Conservation (phyloP, 2,797 vertebrate genomes). For the Meda fulgida region DNA sequence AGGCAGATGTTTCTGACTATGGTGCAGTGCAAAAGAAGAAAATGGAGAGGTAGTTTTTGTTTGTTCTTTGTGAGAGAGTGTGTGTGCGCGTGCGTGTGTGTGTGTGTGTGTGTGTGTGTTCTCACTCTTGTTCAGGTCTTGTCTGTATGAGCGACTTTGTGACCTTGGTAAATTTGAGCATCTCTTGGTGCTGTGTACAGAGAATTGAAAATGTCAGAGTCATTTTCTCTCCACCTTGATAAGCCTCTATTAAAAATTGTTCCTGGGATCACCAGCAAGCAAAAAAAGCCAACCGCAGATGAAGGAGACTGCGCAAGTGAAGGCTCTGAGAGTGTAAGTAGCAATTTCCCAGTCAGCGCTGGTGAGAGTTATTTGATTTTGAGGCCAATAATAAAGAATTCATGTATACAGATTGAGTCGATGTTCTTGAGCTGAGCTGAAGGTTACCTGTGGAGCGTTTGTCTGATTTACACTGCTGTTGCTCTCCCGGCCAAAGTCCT, state of each 20-base stretch:
- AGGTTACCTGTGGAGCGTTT: conserved; percentile 69
- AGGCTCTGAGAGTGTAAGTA: conserved; percentile 52
- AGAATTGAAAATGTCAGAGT: conserved; percentile 63
- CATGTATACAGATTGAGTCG: conserved; percentile 70
- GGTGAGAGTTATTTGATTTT: conserved; percentile 71
- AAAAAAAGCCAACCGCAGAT: conserved; percentile 50
- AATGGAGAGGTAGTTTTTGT: no score
- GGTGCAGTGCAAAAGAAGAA: no score
- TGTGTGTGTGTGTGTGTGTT: background rate
- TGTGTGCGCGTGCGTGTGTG: no score
- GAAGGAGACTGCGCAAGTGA: conserved; percentile 52
- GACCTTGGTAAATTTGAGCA: conserved; percentile 69
- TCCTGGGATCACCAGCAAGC: conserved; percentile 42
- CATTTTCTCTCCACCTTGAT: conserved; percentile 50
- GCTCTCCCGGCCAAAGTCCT: conserved; percentile 4
- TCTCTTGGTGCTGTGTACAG: conserved; percentile 54
- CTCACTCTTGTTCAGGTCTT: conserved; percentile 22
- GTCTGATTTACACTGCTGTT: conserved; percentile 62
- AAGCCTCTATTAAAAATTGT: conserved; percentile 65
- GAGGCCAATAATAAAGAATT: conserved; percentile 69
- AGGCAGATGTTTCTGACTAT: no score
- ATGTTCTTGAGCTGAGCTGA: conserved; percentile 69
- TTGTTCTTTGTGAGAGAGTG: no score
- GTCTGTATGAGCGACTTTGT: conserved; percentile 35
- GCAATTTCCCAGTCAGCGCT: conserved; percentile 70